These are phyloP conservation scores for Artibeus jamaicensis DNA, from an alignment of 2,797 vertebrate species.

Conservation along the genomic window DNA sequence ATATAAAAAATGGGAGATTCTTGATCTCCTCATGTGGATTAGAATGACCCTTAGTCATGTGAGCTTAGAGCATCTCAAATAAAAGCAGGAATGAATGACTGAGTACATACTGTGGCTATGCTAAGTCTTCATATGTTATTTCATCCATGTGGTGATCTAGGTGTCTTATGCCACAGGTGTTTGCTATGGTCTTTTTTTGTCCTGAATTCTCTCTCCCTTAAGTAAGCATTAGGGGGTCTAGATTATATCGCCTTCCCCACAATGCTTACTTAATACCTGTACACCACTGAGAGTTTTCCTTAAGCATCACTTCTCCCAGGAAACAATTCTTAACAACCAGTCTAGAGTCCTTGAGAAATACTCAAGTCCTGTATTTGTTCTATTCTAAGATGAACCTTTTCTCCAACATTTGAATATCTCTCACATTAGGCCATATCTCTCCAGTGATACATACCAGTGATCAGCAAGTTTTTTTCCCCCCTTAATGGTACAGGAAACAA, in stretches of 20 bases:
- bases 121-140: not conserved
- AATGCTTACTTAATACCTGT: not conserved
- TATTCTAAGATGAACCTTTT: not conserved
- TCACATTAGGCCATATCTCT: not conserved
- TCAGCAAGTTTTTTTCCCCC: not conserved
- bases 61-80: not conserved
- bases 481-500: not conserved
- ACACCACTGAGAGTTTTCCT: not conserved
- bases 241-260: not conserved
- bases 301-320: not conserved
- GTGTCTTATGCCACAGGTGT: not conserved
- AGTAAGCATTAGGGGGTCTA: not conserved
- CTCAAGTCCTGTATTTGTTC: no score
- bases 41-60: not conserved
- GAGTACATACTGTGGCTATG: not conserved
- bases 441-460: accelerated
- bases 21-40: no score
- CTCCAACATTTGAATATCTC: not conserved
- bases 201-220: not conserved
- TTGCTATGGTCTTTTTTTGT: not conserved
- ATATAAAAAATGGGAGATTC: not conserved
- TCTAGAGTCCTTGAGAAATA: not conserved
- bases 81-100: not conserved
- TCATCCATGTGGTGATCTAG: not conserved
- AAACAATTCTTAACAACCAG: not conserved